Evolutionary conservation across 1,140 invertebrate genomes (phyloP), one percentile per base, ranked within the genome.

Genomic region (Dendroctonus valens): DNA sequence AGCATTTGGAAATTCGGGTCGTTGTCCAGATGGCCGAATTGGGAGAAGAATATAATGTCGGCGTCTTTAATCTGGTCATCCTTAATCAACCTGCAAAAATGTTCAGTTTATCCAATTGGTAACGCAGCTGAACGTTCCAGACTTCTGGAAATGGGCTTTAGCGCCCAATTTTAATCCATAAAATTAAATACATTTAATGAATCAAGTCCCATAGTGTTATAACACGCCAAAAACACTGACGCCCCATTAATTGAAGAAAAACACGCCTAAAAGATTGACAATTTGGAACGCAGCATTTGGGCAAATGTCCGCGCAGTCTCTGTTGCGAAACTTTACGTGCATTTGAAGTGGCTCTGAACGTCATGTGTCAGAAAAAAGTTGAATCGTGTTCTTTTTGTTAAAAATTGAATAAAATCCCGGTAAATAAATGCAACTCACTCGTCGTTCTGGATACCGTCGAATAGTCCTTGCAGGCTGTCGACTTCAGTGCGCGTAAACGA

Each of bases 41-140:
- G 66, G 0, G 66, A 68, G 38, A 68, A 68, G 37, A 57, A 63
- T 14, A 68, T 41, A 6, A 68, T 63, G 49, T 68, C 66, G 40
- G 6, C 15, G 26, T 68, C 66, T 14, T 60, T 53, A 0, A 68
- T 68, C 51, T 58, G 52, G 2, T 68, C 66, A 37, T 63, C 65
- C 11, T 60, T 67, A 7, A 67, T 46, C 11, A 55, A 48, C 15
- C 65, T 67, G 41, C 14, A 40, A 48, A 48, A 46, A 26, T 2
- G 26, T 26, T 3, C 26, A 26, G 26, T 26, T 26, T 26, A 26
- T 26, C 26, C 26, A 26, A 26, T 26, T 26, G 26, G 3, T 26
- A 26, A 26, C 26, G 26, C 3, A 26, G 26, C 26, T 26, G 26
- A 26, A 3, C 26, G 26, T 1, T 3, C 3, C 1, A 3, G 26